These are phyloP conservation scores for Actenoides lindsayi DNA, from an alignment of 2,113 vertebrate genomes.

Conservation along the genomic window DNA sequence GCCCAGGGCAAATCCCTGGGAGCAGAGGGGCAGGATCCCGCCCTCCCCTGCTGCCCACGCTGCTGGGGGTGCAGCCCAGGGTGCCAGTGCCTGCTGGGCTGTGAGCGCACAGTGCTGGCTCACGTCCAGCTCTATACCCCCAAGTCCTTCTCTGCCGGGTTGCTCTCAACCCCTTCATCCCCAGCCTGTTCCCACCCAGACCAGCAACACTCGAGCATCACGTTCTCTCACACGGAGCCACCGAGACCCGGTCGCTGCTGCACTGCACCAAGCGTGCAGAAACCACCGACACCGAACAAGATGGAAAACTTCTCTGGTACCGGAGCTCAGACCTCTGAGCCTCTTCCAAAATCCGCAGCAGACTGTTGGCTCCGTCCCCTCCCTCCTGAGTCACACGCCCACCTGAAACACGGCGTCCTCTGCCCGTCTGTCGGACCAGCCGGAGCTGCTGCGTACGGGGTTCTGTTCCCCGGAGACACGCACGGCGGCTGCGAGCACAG, in stretches of 20 bases:
- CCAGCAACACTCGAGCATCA: not conserved
- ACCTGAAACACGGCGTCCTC: conserved; percentile 23
- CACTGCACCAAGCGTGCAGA: not conserved
- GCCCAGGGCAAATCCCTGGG: too few species aligned
- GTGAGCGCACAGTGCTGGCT: too few species aligned
- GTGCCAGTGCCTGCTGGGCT: too few species aligned
- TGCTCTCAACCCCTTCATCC: too few species aligned
- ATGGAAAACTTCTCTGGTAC: not conserved
- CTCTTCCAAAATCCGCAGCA: not conserved
- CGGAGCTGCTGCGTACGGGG: not conserved
- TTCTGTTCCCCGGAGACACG: not conserved
- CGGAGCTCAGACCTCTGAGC: not conserved
- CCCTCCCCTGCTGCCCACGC: too few species aligned
- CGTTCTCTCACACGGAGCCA: accelerated
- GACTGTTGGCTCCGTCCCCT: not conserved
- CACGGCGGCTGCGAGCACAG: not conserved
- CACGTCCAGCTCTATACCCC: too few species aligned
- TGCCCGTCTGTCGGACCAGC: conserved; percentile 29
- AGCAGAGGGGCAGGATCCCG: too few species aligned
- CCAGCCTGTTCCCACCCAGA: not conserved
- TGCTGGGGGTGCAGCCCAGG: too few species aligned
- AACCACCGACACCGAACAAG: not conserved
- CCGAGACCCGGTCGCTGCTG: accelerated
- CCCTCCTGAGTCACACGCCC: conserved; percentile 19
- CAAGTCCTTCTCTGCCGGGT: too few species aligned